A percentile compares a stretch with the other conserved stretches of the same genome.
Evolutionary conservation across 2,888 invertebrate genomes (phyloP).

Genomic region (Nysson spinosus): DNA sequence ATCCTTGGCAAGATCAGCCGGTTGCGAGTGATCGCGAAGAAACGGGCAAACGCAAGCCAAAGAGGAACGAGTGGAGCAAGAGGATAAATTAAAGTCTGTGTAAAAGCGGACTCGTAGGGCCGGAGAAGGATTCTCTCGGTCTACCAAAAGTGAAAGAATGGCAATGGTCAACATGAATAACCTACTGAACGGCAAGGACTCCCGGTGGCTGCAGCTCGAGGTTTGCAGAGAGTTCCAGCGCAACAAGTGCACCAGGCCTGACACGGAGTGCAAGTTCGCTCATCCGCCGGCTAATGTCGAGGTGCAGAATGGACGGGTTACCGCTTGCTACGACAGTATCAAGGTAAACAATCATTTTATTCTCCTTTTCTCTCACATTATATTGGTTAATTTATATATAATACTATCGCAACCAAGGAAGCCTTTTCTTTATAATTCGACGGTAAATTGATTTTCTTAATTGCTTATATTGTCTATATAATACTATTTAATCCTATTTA

Average conservation of each 20-base stretch:
- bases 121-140: constrained; percentile 51
- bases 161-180: constrained; percentile 98
- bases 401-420: too few species aligned
- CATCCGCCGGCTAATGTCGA: constrained; percentile 99
- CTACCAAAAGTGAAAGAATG: constrained; percentile 77
- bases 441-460: too few species aligned
- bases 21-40: constrained; percentile 57
- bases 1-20: constrained; percentile 58
- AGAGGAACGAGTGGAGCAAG: constrained; percentile 23
- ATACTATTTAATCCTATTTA: too few species aligned
- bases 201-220: constrained; percentile 99
- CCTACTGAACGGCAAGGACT: constrained; percentile 98
- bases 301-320: constrained; percentile 99
- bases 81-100: constrained; percentile 37
- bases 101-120: constrained; percentile 33
- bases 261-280: constrained; percentile 99
- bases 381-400: too few species aligned
- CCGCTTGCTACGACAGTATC: constrained; percentile 99
- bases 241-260: constrained; percentile 99
- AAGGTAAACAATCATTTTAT: constrained; percentile 85
- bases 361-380: constrained; percentile 45
- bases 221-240: constrained; percentile 99
- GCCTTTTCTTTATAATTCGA: too few species aligned
- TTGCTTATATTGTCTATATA: too few species aligned
- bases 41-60: constrained; percentile 12